Evolutionary conservation across 2,888 invertebrate genomes (phyloP), one percentile per base, ranked within the genome.

Genomic region (Drosophila buzzatii): DNA sequence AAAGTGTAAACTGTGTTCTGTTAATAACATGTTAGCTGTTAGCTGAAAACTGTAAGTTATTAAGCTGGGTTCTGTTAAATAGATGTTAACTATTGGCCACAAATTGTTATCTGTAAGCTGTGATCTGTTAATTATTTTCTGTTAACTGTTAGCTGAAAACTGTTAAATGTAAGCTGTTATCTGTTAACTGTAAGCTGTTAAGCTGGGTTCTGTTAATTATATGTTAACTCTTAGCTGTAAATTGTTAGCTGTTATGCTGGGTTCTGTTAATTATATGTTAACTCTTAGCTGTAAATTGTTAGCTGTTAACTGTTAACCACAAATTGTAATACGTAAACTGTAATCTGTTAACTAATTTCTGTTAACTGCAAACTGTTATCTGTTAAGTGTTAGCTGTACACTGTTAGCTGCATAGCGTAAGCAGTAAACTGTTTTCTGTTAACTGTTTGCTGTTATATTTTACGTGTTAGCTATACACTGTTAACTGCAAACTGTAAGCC

Each of bases 371-470:
- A 35, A 35, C 35, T 37, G 35, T 23, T 23, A 23, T 18, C 1
- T 42, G 41, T 4, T 2, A 3, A 42, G 5, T 63, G 70, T 64
- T 27, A 27, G 27, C 18, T 63, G 70, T 64, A 66, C 67, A 61
- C 59, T 56, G 59, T 59, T 20, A 23, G 4, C 4, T 41, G 8
- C 8, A 2, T 31, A 12, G 6, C 33, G 6, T 33, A 33, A 6
- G 47, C 55, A 60, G 79, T 53, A 70, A 81, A 64, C 62, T 62
- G 68, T 62, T 7, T 2, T 23, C 23, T 23, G 23, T 20, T 20
- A 6, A 45, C 57, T 64, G 79, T 64, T 73, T 64, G 39, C 33
- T 33, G 33, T 33, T 33, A 33, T 9, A 6, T 31, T 8, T 31
- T 1, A 4, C 67, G 59, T 59, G 62, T 70, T 18, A 20, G 10